phyloP scores from a whole-genome alignment of 1,140 invertebrate genomes.

The Scaptodrosophila lebanonensis region DNA sequence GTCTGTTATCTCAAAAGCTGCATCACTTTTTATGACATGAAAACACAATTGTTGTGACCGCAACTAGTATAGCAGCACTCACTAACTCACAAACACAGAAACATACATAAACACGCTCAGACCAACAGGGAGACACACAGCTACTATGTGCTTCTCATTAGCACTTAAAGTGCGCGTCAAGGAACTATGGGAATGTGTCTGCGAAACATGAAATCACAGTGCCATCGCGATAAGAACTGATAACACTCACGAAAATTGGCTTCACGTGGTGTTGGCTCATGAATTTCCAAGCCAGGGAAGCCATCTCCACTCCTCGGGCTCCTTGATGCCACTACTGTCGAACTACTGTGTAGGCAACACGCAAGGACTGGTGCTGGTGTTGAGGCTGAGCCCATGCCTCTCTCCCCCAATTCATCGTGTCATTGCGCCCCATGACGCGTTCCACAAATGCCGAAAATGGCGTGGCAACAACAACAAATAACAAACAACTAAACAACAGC shows the following conservation, averaged over 20 bases:
- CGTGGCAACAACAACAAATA: constrained; percentile 22
- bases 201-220: constrained; percentile 10
- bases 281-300: constrained; percentile 17
- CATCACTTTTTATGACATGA: too few species aligned
- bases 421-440: neutral
- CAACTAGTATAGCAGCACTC: neutral
- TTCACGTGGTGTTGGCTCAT: constrained; percentile 41
- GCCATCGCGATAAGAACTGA: constrained; percentile 39
- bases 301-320: too few species aligned
- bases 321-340: too few species aligned
- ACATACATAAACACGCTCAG: too few species aligned
- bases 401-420: neutral
- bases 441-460: constrained; percentile 2
- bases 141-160: constrained; percentile 39
- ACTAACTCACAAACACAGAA: too few species aligned
- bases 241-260: constrained; percentile 44
- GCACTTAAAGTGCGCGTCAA: constrained; percentile 10
- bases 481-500: neutral
- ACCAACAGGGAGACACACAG: too few species aligned
- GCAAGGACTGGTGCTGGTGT: too few species aligned
- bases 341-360: too few species aligned
- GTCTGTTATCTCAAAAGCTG: too few species aligned
- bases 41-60: too few species aligned
- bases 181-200: constrained; percentile 15
- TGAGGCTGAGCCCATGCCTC: neutral